Percentiles rank a stretch among this genome's conserved stretches.
These are phyloP conservation scores for Acronicta aceris DNA, from an alignment of 2,888 invertebrate genomes.

Conservation along the genomic window DNA sequence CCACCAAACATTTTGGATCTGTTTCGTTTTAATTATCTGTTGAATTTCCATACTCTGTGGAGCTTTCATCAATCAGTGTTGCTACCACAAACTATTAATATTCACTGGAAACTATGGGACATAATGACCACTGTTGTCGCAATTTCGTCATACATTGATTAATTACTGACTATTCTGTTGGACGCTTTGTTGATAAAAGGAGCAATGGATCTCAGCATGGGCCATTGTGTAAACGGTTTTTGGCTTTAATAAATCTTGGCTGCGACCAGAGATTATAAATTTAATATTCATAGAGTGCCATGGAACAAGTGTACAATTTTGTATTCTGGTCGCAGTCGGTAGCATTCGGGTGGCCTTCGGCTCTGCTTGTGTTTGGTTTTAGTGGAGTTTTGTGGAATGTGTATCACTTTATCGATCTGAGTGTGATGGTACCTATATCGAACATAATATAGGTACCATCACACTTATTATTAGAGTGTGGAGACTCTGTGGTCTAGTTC, in stretches of 20 bases:
- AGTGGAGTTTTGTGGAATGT: slow-evolving; percentile 25
- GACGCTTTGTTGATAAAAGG: slow-evolving; percentile 24
- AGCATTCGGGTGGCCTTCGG: slow-evolving; percentile 15
- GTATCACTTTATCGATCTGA: too few relatives aligned
- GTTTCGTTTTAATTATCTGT: slow-evolving; percentile 41
- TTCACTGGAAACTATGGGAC: slow-evolving; percentile 56
- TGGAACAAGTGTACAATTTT: slow-evolving; percentile 50
- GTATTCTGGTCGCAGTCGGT: slow-evolving; percentile 32
- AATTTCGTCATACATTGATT: slow-evolving; percentile 24
- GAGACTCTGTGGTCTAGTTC: too few relatives aligned
- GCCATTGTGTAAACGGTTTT: slow-evolving; percentile 25
- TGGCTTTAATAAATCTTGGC: slow-evolving; percentile 62
- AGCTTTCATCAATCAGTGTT: slow-evolving; percentile 60
- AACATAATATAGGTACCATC: too few relatives aligned
- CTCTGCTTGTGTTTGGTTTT: slow-evolving; percentile 41
- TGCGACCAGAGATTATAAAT: slow-evolving; percentile 63
- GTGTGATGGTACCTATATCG: too few relatives aligned
- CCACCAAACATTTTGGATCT: slow-evolving; percentile 36
- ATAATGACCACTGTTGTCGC: slow-evolving; percentile 20
- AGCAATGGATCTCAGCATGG: slow-evolving; percentile 28
- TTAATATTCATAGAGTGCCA: slow-evolving; percentile 68
- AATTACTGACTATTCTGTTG: slow-evolving; percentile 14
- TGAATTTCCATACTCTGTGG: slow-evolving; percentile 27
- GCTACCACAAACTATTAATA: slow-evolving; percentile 62
- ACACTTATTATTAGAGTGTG: too few relatives aligned